These are phyloP conservation scores for Cephus pygmeus DNA, from an alignment of 2,888 invertebrate species.

Conservation along the genomic window DNA sequence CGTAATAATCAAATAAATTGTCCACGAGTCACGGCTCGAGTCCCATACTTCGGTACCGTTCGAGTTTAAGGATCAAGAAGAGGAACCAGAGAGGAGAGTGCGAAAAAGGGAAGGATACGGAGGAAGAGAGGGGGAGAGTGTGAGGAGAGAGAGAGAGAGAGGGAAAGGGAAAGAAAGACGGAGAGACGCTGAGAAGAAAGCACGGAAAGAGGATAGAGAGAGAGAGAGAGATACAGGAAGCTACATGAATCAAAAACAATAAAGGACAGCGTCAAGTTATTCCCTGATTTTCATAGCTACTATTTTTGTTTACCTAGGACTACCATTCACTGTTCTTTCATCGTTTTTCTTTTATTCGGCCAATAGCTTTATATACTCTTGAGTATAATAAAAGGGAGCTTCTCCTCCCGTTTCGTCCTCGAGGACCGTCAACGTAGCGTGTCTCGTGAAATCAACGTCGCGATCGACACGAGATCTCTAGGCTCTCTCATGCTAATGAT, in stretches of 20 bases:
- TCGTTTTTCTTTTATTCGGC: not conserved
- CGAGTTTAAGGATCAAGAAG: not conserved
- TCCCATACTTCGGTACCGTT: not conserved
- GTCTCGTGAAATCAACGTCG: not conserved
- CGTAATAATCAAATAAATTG: not conserved
- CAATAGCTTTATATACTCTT: no score
- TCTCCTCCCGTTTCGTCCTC: not conserved
- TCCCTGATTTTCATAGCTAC: not conserved
- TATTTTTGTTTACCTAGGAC: not conserved
- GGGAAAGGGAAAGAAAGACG: constrained; percentile 5
- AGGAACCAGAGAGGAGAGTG: not conserved
- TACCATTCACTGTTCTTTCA: not conserved
- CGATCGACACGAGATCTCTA: not conserved
- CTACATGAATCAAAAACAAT: not conserved
- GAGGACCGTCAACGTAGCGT: not conserved
- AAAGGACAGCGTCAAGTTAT: not conserved
- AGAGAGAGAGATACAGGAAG: not conserved
- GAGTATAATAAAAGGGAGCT: no score
- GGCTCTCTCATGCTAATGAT: not conserved
- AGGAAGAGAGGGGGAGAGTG: not conserved
- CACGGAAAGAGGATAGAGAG: constrained; percentile 4
- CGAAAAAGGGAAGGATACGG: no score
- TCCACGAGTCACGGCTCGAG: not conserved
- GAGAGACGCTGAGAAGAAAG: not conserved
- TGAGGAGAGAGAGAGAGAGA: constrained; percentile 10